Evolutionary conservation across 2,888 invertebrate species (phyloP), one percentile per base, ranked within the genome.

Genomic region (Cheilosia grossa): DNA sequence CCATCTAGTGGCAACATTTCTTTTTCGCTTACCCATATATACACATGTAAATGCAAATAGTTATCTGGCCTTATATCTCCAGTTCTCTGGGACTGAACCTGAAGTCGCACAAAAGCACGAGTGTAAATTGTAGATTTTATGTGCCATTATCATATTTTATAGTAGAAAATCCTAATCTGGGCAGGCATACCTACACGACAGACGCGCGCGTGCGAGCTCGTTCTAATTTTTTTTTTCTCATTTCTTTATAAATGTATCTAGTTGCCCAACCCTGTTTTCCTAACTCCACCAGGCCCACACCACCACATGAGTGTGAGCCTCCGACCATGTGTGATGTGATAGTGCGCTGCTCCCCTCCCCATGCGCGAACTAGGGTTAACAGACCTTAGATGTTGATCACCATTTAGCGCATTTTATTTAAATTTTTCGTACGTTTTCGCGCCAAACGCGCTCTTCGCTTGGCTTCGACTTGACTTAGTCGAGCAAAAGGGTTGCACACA

Each of bases 81-180:
- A 44, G 67, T 67, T 51, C 56, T 49, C 51, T 21, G 30, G 9
- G 21, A 13, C 24, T 15, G 21, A 24, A 47, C 44, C 51, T 70
- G 27, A 77, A 73, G 66, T 73, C 82, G 69, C 73, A 69, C 58
- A 63, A 78, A 69, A 74, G 61, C 82, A 83, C 69, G 79, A 83
- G 78, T 74, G 83, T 79, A 82, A 82, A 82, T 82, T 82, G 72
- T 77, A 78, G 73, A 83, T 70, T 79, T 79, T 74, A 83, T 83
- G 70, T 63, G 69, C 70, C 64, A 82, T 82, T 83, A 83, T 83
- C 83, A 83, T 83, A 82, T 78, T 69, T 77, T 82, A 77, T 77
- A 70, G 79, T 70, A 83, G 69, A 83, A 83, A 74, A 83, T 83
- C 79, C 79, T 74, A 79, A 83, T 83, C 83, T 83, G 64, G 79